Conservation (phyloP, 64 coral and sea anemone species). For the Actinia equina region DNA sequence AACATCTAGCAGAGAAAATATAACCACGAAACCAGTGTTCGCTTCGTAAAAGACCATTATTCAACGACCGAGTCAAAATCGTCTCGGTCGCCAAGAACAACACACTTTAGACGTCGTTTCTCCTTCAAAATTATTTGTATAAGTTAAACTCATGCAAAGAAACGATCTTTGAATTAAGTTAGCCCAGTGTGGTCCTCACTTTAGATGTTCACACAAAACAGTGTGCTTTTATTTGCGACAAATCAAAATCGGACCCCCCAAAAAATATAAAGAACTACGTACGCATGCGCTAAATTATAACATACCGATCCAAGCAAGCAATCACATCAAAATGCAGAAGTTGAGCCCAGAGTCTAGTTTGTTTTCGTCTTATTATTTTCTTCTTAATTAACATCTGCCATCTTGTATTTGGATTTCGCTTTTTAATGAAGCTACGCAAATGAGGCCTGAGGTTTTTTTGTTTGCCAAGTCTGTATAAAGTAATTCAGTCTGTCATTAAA, state of each 20-base stretch:
- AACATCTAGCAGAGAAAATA: conserved; percentile 52
- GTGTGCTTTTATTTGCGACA: neutral
- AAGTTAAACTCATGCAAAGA: neutral
- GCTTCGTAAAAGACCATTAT: neutral
- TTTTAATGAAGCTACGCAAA: neutral
- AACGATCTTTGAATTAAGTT: neutral
- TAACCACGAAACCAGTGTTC: neutral
- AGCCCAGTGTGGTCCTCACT: neutral
- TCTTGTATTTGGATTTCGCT: neutral
- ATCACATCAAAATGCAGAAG: neutral
- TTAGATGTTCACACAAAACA: neutral
- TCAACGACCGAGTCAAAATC: neutral
- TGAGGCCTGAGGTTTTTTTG: neutral
- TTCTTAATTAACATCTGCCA: neutral
- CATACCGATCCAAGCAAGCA: neutral
- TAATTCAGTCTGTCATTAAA: neutral
- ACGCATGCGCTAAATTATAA: neutral
- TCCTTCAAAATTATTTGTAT: too few species aligned
- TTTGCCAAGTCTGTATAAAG: neutral
- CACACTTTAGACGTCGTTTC: too few species aligned
- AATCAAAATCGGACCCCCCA: neutral
- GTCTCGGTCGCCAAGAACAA: neutral
- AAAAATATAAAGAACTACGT: neutral
- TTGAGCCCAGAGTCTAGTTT: neutral
- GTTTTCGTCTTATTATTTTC: neutral